phyloP scores from a whole-genome alignment of 1,140 invertebrate species.

The Drosophila miranda region DNA sequence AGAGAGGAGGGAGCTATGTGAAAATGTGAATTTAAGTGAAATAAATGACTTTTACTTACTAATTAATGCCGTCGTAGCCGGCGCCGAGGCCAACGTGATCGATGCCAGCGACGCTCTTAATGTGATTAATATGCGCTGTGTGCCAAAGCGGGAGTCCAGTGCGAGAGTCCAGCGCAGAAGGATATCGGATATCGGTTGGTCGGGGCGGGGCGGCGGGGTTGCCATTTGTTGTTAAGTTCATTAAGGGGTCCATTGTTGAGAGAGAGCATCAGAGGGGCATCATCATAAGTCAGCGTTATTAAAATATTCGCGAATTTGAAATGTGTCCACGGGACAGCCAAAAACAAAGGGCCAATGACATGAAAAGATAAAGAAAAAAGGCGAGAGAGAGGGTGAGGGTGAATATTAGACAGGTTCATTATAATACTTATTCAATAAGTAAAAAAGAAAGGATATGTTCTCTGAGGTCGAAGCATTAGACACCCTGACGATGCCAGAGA shows the following conservation, averaged over 20 bases:
- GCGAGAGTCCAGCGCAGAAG: conserved; percentile 26
- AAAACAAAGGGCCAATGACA: conserved; percentile 39
- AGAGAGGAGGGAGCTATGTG: neutral
- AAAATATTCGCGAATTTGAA: conserved; percentile 69
- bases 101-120: conserved; percentile 92
- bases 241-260: conserved; percentile 67
- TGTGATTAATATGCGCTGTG: conserved; percentile 96
- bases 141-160: conserved; percentile 10
- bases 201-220: conserved; percentile 17
- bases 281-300: conserved; percentile 70
- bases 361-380: conserved; percentile 41
- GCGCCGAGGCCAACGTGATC: conserved; percentile 94
- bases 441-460: neutral
- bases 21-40: conserved; percentile 77
- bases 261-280: conserved; percentile 16
- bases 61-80: conserved; percentile 95
- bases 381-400: conserved; percentile 8
- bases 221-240: conserved; percentile 60
- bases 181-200: conserved; percentile 44
- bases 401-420: conserved; percentile 55
- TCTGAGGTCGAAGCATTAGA: conserved; percentile 5
- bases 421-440: conserved; percentile 10
- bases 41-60: conserved; percentile 87
- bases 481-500: too few species aligned
- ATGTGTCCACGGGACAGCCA: conserved; percentile 53